phyloP scores from a whole-genome alignment of 2,888 invertebrate species.

The Drosophila mayaguana region DNA sequence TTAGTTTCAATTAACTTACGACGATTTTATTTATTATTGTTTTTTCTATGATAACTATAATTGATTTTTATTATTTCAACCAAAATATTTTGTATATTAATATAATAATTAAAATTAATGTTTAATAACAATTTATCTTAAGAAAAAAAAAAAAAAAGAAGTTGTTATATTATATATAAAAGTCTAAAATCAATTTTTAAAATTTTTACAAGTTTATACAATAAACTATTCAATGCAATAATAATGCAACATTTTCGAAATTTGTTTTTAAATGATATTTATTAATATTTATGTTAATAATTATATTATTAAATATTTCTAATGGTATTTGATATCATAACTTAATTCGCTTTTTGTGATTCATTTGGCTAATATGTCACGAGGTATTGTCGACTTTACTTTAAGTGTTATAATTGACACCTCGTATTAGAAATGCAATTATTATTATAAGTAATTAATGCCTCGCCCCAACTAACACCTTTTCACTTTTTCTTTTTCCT shows the following conservation, averaged over 20 bases:
- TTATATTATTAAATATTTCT: neutral
- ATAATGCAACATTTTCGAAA: no score
- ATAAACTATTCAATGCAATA: no score
- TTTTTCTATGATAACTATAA: neutral
- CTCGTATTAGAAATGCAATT: neutral
- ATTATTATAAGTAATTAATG: neutral
- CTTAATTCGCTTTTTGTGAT: no score
- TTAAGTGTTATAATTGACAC: neutral
- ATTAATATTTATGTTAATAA: neutral
- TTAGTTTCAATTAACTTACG: neutral
- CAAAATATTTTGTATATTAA: no score
- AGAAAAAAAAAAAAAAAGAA: no score
- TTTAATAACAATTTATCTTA: no score
- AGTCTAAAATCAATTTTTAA: no score
- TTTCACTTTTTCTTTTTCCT: neutral
- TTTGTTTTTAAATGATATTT: neutral
- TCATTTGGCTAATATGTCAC: neutral
- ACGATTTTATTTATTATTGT: neutral
- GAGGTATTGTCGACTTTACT: neutral
- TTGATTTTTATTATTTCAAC: neutral
- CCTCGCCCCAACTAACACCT: constrained; percentile 5
- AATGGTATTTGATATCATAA: no score
- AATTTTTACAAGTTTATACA: no score
- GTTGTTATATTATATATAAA: no score
- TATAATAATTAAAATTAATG: no score